Evolutionary conservation across 2,888 invertebrate genomes (phyloP).

Genomic region (Oscheius sp.): DNA sequence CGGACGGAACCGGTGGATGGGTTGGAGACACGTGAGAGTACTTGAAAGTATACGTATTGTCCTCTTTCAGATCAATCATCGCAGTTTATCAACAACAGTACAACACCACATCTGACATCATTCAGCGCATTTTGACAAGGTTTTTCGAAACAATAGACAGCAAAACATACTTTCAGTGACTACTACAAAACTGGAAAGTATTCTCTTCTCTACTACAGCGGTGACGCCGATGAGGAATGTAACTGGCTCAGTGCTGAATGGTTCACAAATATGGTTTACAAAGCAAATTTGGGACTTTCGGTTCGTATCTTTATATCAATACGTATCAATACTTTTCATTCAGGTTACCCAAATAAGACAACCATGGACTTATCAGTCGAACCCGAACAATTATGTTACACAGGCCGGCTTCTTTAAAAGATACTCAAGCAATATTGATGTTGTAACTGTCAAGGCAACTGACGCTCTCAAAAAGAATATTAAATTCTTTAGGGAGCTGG

Average conservation of each 20-base stretch:
- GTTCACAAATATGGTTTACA: conserved; percentile 39
- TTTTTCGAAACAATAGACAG: background rate
- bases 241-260: conserved; percentile 54
- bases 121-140: conserved; percentile 43
- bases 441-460: conserved; percentile 51
- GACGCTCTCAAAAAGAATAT: background rate
- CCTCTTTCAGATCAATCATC: conserved; percentile 46
- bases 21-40: conserved; percentile 1
- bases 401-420: conserved; percentile 46
- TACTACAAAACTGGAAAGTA: conserved; percentile 37
- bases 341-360: conserved; percentile 22
- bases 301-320: background rate
- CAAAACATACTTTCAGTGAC: conserved; percentile 4
- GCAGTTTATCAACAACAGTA: conserved; percentile 51
- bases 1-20: conserved; percentile 42
- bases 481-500: conserved; percentile 42
- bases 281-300: conserved; percentile 16
- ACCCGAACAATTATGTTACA: conserved; percentile 11
- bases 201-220: conserved; percentile 48
- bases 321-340: background rate
- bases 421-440: conserved; percentile 44
- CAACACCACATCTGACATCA: conserved; percentile 37
- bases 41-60: background rate
- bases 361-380: conserved; percentile 46
- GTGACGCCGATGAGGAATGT: conserved; percentile 54